These are phyloP conservation scores for Acronicta aceris DNA, from an alignment of 2,888 invertebrate genomes.

Conservation along the genomic window DNA sequence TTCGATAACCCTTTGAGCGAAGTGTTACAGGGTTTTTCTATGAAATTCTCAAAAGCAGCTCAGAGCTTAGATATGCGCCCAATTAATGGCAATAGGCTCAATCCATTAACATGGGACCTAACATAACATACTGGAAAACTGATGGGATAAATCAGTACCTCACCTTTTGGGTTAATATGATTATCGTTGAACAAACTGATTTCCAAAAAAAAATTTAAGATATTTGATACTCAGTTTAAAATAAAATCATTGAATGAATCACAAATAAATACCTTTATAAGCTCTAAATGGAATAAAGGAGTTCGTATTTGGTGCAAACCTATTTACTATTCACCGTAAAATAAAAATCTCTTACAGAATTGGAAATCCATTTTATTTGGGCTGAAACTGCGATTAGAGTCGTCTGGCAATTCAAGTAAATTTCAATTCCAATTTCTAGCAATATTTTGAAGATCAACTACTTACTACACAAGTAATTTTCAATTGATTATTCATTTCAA, in stretches of 20 bases:
- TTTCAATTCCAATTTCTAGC: conserved; percentile 3
- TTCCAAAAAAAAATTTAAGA: not conserved
- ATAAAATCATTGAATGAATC: conserved; percentile 3
- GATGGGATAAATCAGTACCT: no score
- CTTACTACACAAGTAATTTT: not conserved
- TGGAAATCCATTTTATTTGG: conserved; percentile 12
- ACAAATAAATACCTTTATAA: conserved; percentile 8
- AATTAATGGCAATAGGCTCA: no score
- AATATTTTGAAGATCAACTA: not conserved
- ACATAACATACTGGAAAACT: no score
- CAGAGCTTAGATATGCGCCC: no score
- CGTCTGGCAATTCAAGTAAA: conserved; percentile 3
- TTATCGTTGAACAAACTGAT: no score
- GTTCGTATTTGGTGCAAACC: conserved; percentile 13
- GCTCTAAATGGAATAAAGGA: conserved; percentile 14
- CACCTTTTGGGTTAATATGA: no score
- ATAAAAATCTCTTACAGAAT: conserved; percentile 1
- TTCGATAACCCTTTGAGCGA: no score
- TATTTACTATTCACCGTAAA: conserved; percentile 18
- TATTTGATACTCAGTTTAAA: no score
- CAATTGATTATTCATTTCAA: conserved; percentile 1
- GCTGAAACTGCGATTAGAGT: conserved; percentile 2
- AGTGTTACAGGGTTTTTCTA: no score
- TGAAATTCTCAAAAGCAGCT: no score
- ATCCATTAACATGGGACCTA: no score